A percentile compares a stretch with the other conserved stretches of the same genome.
Conservation (phyloP, 2,888 invertebrate genomes). For the Stramonita haemastoma region DNA sequence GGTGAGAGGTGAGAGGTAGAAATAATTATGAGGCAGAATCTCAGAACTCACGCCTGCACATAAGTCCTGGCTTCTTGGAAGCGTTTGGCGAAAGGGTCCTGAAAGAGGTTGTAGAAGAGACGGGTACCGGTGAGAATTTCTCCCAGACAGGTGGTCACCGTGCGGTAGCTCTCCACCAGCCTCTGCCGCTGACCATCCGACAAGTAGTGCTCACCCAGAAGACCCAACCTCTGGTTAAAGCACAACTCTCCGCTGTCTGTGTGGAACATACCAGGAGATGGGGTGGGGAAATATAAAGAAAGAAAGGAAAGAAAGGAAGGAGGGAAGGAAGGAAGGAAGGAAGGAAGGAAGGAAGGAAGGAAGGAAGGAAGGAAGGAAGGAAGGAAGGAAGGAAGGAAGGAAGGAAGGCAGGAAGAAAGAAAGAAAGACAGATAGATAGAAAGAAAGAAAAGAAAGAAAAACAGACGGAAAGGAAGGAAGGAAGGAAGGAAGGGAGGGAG, state of each 20-base stretch:
- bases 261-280: not conserved
- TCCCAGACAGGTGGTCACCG: not conserved
- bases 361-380: conserved; percentile 22
- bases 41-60: not conserved
- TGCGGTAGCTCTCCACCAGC: conserved; percentile 12
- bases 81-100: conserved; percentile 19
- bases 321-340: no score
- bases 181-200: not conserved
- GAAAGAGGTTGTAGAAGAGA: not conserved
- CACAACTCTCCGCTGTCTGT: not conserved
- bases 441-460: no score
- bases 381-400: conserved; percentile 7
- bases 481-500: no score
- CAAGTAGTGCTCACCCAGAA: not conserved
- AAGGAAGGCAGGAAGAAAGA: not conserved
- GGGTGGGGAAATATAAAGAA: no score
- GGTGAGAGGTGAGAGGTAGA: no score
- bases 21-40: not conserved
- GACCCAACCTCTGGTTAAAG: conserved; percentile 8
- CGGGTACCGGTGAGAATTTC: conserved; percentile 18
- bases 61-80: not conserved
- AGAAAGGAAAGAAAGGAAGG: no score
- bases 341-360: not conserved
- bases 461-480: no score
- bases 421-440: no score